These are phyloP conservation scores for Drosophila paramelanica DNA, from an alignment of 2,888 invertebrate genomes.

Conservation along the genomic window DNA sequence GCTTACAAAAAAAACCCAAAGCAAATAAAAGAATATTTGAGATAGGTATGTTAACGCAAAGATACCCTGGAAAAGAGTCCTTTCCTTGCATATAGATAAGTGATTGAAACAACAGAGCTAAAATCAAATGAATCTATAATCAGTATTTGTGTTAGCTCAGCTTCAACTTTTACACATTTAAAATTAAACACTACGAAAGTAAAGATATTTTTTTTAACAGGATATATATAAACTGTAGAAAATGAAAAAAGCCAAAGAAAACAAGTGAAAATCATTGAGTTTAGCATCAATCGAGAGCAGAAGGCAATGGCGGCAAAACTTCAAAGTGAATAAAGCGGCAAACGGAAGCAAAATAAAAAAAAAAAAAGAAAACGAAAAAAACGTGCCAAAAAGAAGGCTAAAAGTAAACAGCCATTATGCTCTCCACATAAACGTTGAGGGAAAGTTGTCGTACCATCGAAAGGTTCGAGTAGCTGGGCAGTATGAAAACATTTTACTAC, in stretches of 20 bases:
- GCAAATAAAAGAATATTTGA: conserved; percentile 10
- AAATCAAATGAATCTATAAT: no score
- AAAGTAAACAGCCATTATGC: conserved; percentile 80
- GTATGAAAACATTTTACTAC: conserved; percentile 72
- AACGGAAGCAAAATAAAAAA: conserved; percentile 22
- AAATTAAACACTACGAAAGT: no score
- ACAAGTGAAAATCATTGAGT: conserved; percentile 47
- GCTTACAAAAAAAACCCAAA: conserved; percentile 32
- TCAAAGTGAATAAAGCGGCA: conserved; percentile 72
- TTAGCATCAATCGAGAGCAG: conserved; percentile 48
- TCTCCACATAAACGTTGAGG: conserved; percentile 67
- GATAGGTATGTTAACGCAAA: neutral
- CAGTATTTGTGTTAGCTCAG: no score
- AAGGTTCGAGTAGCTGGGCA: conserved; percentile 62
- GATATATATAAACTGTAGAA: conserved; percentile 44
- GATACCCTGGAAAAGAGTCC: neutral
- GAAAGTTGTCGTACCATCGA: conserved; percentile 30
- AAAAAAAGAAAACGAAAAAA: conserved; percentile 22
- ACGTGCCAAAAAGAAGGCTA: conserved; percentile 48
- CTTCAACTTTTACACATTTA: no score
- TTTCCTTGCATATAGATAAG: no score
- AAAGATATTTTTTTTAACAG: neutral
- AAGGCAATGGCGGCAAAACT: conserved; percentile 50
- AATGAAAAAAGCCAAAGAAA: conserved; percentile 16
- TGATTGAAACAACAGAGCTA: no score